These are phyloP conservation scores for Thamnaconus septentrionalis DNA, from an alignment of 2,113 vertebrate genomes.

Conservation along the genomic window DNA sequence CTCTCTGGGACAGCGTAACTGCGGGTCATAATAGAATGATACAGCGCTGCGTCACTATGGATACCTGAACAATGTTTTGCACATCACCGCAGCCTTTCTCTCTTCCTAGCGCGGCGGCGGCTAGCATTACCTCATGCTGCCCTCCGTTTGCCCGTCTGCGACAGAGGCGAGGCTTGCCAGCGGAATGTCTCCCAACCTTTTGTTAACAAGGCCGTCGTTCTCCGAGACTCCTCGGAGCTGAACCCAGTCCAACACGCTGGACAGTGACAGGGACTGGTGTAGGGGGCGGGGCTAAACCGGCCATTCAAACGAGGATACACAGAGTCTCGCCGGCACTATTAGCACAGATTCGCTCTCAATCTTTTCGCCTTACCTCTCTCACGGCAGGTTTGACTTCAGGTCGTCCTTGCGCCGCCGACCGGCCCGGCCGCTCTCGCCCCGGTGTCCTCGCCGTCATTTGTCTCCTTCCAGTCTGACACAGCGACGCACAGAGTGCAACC, in stretches of 20 bases:
- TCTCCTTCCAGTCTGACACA: slow-evolving; percentile 5
- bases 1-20: slow-evolving; percentile 20
- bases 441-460: too few species aligned
- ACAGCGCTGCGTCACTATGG: slow-evolving; percentile 22
- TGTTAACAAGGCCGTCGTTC: slow-evolving; percentile 43
- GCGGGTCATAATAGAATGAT: slow-evolving; percentile 20
- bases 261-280: slow-evolving; percentile 20
- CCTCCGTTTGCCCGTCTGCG: slow-evolving; percentile 1
- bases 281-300: slow-evolving; percentile 41
- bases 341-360: too few species aligned
- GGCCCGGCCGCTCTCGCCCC: too few species aligned
- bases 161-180: slow-evolving; percentile 14
- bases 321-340: too few species aligned
- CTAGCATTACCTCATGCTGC: slow-evolving; percentile 30
- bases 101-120: background rate
- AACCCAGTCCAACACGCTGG: slow-evolving; percentile 55
- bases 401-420: too few species aligned
- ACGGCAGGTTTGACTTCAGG: slow-evolving; percentile 33
- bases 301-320: slow-evolving; percentile 40
- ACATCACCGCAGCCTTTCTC: slow-evolving; percentile 3
- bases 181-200: slow-evolving; percentile 23
- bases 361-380: too few species aligned
- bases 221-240: slow-evolving; percentile 29
- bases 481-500: slow-evolving; percentile 54
- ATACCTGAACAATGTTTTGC: slow-evolving; percentile 20